Evolutionary conservation across 2,113 vertebrate genomes (phyloP), one percentile per base, ranked within the genome.

Genomic region (Chascanopsetta lugubris): DNA sequence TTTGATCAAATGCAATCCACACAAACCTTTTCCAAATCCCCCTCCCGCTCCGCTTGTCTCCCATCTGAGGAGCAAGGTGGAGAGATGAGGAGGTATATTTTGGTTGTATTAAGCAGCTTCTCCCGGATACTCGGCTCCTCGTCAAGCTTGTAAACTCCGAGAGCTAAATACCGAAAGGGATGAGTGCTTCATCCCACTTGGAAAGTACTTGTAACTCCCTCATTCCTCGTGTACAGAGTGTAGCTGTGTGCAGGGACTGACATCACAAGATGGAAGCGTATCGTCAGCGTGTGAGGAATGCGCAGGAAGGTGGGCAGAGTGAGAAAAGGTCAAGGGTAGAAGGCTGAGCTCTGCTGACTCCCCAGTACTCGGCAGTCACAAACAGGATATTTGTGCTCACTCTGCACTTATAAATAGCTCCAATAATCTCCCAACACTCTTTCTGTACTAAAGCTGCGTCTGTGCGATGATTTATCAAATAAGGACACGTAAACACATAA

Each of bases 1-100:
- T 85, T 59, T 76, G 69, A 87, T 86, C 75, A 88, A 85, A 74
- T 72, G 1, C 74, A 82, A 81, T 70, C 74, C 57, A 50, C 54
- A 70, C 59, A 72, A 77, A 70, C 61, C 63, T 34, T n/a, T n/a
- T 64, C 42, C 25, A 64, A 76, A 71, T 59, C 61, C 77, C 20
- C 17, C 43, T 40, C 22, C 17, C 38, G 40, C n/a, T 29, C 24
- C 8, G 20, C 22, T 42, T n/a, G 29, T 26, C 48, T 66, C 12
- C 36, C 61, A 26, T 61, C 46, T 66, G 27, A 30, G 29, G 59
- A 29, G 50, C 38, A 49, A 77, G 72, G 75, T 79, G 70, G 74
- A 38, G 64, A 65, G 65, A 72, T 47, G 3, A 26, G 59, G 20
- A 69, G 46, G 66, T 63, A 56, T 72, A 64, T 79, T 77, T 77